A percentile compares a stretch with the other conserved stretches of the same genome.
These are phyloP conservation scores for Cercopithecus mitis DNA, from an alignment of 2,797 vertebrate species.

Conservation along the genomic window DNA sequence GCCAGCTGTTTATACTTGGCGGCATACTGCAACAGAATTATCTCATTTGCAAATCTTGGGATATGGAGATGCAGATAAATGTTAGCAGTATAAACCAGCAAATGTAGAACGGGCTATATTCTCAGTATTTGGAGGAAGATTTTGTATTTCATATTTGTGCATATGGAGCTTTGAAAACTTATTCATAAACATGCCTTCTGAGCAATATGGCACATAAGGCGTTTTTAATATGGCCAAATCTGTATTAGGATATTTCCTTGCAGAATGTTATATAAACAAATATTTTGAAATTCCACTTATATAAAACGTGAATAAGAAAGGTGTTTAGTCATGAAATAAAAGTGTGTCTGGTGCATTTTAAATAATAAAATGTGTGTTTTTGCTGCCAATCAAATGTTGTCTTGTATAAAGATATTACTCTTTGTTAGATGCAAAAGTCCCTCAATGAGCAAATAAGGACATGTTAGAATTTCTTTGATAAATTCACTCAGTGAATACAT, in stretches of 20 bases:
- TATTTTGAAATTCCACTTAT: conserved; percentile 68
- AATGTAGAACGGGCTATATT: conserved; percentile 71
- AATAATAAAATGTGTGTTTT: conserved; percentile 44
- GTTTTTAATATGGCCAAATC: conserved; percentile 74
- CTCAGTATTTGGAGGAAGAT: conserved; percentile 64
- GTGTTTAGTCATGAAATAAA: conserved; percentile 51
- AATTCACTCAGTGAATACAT: background rate
- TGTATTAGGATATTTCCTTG: conserved; percentile 60
- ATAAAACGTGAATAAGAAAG: conserved; percentile 68
- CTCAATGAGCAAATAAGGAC: conserved; percentile 29
- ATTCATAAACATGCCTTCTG: conserved; percentile 74
- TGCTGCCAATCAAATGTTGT: background rate
- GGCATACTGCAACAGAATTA: conserved; percentile 73
- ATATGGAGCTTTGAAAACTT: conserved; percentile 74
- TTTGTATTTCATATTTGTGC: conserved; percentile 71
- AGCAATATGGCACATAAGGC: conserved; percentile 64
- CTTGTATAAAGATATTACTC: conserved; percentile 58
- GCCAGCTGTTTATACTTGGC: conserved; percentile 81
- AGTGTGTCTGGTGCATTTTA: conserved; percentile 55
- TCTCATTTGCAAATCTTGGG: conserved; percentile 80
- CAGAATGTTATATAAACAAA: conserved; percentile 74
- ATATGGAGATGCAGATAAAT: conserved; percentile 77
- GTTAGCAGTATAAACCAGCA: conserved; percentile 64
- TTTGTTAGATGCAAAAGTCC: conserved; percentile 46
- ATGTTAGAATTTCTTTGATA: conserved; percentile 44